Base-by-base conservation (phyloP, 2,113 vertebrate genomes). In the Saccopteryx leptura region DNA sequence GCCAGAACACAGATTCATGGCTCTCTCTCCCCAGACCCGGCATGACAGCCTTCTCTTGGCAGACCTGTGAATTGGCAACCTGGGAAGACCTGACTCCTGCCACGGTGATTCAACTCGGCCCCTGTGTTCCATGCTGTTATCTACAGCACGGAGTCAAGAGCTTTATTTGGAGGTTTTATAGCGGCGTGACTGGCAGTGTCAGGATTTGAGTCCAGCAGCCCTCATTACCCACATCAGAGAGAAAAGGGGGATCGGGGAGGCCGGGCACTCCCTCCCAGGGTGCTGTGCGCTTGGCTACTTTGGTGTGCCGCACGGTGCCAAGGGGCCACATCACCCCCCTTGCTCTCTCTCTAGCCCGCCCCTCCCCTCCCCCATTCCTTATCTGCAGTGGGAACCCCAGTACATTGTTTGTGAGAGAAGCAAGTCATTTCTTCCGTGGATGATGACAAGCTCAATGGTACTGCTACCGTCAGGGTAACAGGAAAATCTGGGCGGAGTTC, bases 141-240 rank as follows among this genome's bases (percentile, higher is more conserved):
- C 96, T 78, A 26, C 69, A 18, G 96, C 24, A 2, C 9, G 5
- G 94, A 88, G 96, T 26, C 28, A 26, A 95, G 97, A 79, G 85
- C 61, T 92, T 96, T 39, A 97, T 96, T 85, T 94, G 85, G 88
- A 96, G 48, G 26, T 94, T 98, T 97, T 86, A 90, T 28, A 78
- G 65, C 78, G 50, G 76, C 84, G 9, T 95, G 94, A 97, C 54
- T 78, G 96, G 31, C 1, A 0, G 46, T 50, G 81, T 98, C 94
- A 74, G 92, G 52, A 88, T 79, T 81, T 90, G 93, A 71, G 86
- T 24, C 66, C 52, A 61, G 88, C 91, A 87, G 96, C 1, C 39
- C 76, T 89, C 92, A 94, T 95, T 93, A 88, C 65, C 61, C 48
- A 0, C 0, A 3, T 91, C 24, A 4, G 91, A 61, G 90, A 94